These are phyloP conservation scores for Dipodomys spectabilis DNA, from an alignment of 2,113 vertebrate genomes.

Conservation along the genomic window DNA sequence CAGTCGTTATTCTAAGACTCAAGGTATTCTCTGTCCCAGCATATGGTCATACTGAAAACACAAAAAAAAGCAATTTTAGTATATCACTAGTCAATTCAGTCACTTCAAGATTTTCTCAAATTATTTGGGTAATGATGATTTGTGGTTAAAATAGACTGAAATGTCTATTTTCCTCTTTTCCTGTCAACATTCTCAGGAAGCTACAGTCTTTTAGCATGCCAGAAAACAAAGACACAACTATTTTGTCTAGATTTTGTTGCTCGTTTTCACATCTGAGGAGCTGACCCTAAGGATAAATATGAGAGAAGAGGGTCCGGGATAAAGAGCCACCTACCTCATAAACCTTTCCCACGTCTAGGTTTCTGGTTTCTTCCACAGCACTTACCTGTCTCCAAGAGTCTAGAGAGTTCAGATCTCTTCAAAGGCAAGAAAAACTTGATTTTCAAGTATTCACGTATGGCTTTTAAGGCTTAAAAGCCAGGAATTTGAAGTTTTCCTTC, in stretches of 20 bases:
- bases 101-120: neutral
- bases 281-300: neutral
- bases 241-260: neutral
- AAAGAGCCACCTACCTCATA: no score
- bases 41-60: neutral
- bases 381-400: neutral
- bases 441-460: conserved; percentile 20
- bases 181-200: neutral
- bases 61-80: neutral
- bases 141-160: neutral
- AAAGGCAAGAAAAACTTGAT: conserved; percentile 71
- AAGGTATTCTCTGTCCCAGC: neutral
- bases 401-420: conserved; percentile 52
- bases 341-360: neutral
- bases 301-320: no score
- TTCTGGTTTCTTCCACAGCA: neutral
- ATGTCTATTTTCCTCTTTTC: neutral
- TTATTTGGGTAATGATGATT: neutral
- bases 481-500: conserved; percentile 26
- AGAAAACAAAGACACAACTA: neutral
- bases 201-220: neutral
- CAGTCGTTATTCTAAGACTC: neutral
- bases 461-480: neutral
- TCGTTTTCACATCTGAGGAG: neutral
- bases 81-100: neutral